Conservation (phyloP, 2,888 invertebrate genomes). For the Malachius bipustulatus region DNA sequence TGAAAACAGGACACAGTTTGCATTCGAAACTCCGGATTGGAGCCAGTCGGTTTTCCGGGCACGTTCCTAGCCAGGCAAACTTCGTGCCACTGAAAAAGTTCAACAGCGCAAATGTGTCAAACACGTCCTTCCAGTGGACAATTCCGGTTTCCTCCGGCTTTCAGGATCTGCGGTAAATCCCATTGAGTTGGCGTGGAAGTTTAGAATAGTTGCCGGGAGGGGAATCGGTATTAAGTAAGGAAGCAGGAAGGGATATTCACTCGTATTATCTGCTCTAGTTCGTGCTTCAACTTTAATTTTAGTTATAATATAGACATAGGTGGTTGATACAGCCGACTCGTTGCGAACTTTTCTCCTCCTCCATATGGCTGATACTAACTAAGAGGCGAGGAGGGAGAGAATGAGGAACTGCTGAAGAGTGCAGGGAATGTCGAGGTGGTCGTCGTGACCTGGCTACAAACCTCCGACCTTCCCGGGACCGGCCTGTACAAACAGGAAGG, state of each 20-base stretch:
- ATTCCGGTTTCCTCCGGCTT: conserved; percentile 23
- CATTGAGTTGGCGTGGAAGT: conserved; percentile 25
- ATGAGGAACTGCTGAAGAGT: conserved; percentile 30
- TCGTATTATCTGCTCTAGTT: no score
- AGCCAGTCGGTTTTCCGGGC: conserved; percentile 19
- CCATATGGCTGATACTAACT: no score
- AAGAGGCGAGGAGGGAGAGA: conserved; percentile 21
- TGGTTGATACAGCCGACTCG: no score
- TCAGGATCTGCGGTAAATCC: conserved; percentile 23
- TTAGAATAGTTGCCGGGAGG: no score
- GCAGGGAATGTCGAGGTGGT: conserved; percentile 25
- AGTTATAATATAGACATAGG: no score
- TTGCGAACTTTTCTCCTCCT: no score
- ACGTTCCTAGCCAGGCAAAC: conserved; percentile 25
- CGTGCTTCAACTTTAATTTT: no score
- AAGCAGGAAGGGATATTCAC: no score
- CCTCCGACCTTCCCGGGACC: conserved; percentile 19
- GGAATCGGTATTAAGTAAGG: no score
- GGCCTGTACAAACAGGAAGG: conserved; percentile 19
- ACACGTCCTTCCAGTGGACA: conserved; percentile 25
- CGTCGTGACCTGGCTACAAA: conserved; percentile 29
- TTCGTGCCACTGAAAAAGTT: conserved; percentile 28
- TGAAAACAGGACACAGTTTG: conserved; percentile 8
- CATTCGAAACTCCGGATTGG: conserved; percentile 5
- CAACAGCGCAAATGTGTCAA: conserved; percentile 27